These are phyloP conservation scores for Megathymus violae DNA, from an alignment of 1,140 invertebrate genomes.

Conservation along the genomic window DNA sequence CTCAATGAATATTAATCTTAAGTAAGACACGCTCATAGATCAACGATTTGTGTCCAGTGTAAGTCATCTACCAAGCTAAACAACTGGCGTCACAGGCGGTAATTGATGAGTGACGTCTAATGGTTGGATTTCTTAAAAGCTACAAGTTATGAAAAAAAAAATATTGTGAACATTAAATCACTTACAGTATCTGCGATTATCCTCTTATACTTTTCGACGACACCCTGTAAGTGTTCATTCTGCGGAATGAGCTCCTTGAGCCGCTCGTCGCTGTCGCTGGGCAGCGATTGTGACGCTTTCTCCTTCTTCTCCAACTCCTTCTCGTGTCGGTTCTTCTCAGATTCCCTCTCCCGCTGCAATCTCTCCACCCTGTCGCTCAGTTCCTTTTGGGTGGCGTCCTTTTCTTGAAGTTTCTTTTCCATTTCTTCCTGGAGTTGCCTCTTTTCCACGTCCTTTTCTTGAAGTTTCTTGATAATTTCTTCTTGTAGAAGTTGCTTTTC, in stretches of 20 bases:
- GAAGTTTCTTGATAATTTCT: conserved; percentile 48
- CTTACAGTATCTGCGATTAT: conserved; percentile 90
- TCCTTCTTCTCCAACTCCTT: conserved; percentile 46
- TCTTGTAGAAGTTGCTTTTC: conserved; percentile 55
- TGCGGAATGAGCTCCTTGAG: conserved; percentile 74
- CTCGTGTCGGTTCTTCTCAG: conserved; percentile 46
- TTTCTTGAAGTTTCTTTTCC: conserved; percentile 40
- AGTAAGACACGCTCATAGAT: no score
- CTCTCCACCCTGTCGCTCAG: conserved; percentile 40
- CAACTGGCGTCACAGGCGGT: no score
- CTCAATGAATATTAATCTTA: no score
- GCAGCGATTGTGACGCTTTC: conserved; percentile 22
- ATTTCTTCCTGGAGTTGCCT: conserved; percentile 43
- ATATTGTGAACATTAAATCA: no score
- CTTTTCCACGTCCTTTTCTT: conserved; percentile 43
- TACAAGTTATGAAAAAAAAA: no score
- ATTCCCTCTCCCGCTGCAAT: conserved; percentile 40
- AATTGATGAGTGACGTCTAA: no score
- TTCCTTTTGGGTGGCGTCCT: conserved; percentile 48
- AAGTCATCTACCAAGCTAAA: no score
- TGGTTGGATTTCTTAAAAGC: no score
- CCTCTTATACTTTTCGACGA: conserved; percentile 89
- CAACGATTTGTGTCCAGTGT: no score
- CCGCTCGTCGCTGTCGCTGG: conserved; percentile 39
- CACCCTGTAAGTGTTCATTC: conserved; percentile 86